Percentiles rank a stretch among this genome's conserved stretches.
These are phyloP conservation scores for Nebria brevicollis DNA, from an alignment of 2,888 invertebrate genomes.

Conservation along the genomic window DNA sequence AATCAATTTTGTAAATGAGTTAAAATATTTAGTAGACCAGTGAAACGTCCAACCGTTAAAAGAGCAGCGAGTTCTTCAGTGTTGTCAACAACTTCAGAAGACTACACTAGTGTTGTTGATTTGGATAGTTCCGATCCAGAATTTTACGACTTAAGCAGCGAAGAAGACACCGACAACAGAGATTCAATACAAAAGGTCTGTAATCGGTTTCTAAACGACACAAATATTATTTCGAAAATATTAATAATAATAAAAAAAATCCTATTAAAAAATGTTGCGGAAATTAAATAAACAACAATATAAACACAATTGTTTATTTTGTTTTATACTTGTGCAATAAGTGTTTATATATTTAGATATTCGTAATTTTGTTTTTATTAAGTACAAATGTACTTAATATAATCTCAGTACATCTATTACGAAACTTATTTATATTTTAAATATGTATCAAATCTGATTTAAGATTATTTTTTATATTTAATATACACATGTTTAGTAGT, in stretches of 20 bases:
- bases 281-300: neutral
- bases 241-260: neutral
- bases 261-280: neutral
- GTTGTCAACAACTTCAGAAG: conserved; percentile 51
- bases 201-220: neutral
- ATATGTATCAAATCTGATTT: too few species aligned
- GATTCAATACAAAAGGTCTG: conserved; percentile 49
- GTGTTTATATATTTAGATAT: neutral
- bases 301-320: conserved; percentile 7
- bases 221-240: neutral
- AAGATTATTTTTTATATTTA: too few species aligned
- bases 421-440: neutral
- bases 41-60: conserved; percentile 29
- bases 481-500: neutral
- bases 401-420: neutral
- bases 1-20: too few species aligned
- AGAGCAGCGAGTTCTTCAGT: conserved; percentile 25
- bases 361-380: neutral
- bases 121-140: conserved; percentile 60
- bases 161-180: conserved; percentile 53
- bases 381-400: neutral
- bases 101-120: conserved; percentile 58
- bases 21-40: conserved; percentile 6
- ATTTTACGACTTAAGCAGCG: conserved; percentile 61
- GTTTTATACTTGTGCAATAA: neutral